A percentile compares a stretch with the other conserved stretches of the same genome.
Evolutionary conservation across 1,140 invertebrate species (phyloP).

Genomic region (Dolichoris vasculosae): DNA sequence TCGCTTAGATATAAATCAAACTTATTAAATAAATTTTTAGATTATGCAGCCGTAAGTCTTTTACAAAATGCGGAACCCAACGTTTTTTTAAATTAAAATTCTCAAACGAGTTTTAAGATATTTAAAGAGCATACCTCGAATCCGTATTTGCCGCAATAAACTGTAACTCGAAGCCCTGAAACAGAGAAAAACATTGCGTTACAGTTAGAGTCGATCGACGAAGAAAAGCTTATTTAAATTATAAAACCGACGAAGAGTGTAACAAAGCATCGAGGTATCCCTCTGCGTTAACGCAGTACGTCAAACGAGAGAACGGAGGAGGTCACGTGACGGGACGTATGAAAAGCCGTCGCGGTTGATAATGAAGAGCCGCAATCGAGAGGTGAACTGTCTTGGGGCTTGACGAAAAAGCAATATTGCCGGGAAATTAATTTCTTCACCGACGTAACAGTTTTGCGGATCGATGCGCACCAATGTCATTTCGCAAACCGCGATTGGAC

Average conservation of each 20-base stretch:
- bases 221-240: conserved; percentile 12
- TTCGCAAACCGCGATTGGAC: conserved; percentile 40
- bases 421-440: conserved; percentile 62
- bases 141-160: not conserved
- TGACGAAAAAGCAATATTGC: conserved; percentile 51
- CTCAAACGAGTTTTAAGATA: not conserved
- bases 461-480: conserved; percentile 56
- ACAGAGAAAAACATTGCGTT: not conserved
- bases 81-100: not conserved
- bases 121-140: not conserved
- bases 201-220: not conserved
- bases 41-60: not conserved
- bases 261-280: not conserved
- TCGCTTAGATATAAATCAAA: not conserved
- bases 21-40: not conserved
- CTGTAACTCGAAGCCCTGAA: not conserved
- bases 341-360: not conserved
- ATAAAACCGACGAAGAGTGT: not conserved
- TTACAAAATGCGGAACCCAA: not conserved
- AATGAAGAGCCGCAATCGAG: not conserved
- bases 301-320: not conserved
- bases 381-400: not conserved
- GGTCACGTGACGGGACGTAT: not conserved
- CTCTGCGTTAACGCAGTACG: not conserved
- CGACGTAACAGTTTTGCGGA: conserved; percentile 60